Evolutionary conservation across 1,140 invertebrate genomes (phyloP), one percentile per base, ranked within the genome.

Genomic region (Bombus fervidus): DNA sequence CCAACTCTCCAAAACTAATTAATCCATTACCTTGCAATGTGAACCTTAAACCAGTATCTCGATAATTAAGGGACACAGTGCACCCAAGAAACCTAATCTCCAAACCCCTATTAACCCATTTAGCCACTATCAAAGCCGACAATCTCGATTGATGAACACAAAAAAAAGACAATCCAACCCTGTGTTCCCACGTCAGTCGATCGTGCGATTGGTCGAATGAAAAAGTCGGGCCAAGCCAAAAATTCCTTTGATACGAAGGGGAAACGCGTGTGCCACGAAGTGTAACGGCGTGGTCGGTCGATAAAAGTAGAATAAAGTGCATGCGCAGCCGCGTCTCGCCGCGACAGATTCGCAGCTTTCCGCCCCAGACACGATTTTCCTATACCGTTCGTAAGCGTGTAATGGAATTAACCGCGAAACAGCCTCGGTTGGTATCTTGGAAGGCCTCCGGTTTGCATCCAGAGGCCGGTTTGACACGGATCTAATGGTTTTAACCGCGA

Each of bases 401-500:
- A 90, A 90, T 85, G 59, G 77, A 89, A 89, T 89, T 90, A 89
- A 87, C 82, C 85, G 74, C 85, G 57, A 83, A 68, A 86, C 34
- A 80, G 77, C 84, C 80, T 86, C 78, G 79, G 69, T 53, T 77
- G n/a, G 66, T 82, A 62, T 81, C 85, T 87, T 87, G 86, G 86
- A 84, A 83, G 83, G 82, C 64, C 76, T 87, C 85, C 83, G 73
- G 85, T 85, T 81, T 88, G 81, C 64, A 88, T 90, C 84, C 64
- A 74, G 82, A 64, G 71, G 66, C 69, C 68, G 64, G 59, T 71
- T 72, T 74, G 85, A 85, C 86, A 80, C 83, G 74, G 83, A 86
- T 92, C 85, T 92, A 91, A 91, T 84, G 84, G 87, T 92, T 91
- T 92, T 88, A 91, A 88, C 87, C 88, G 80, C 83, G 82, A 92